These are phyloP conservation scores for Drosophila ficusphila DNA, from an alignment of 1,140 invertebrate genomes.

Conservation along the genomic window DNA sequence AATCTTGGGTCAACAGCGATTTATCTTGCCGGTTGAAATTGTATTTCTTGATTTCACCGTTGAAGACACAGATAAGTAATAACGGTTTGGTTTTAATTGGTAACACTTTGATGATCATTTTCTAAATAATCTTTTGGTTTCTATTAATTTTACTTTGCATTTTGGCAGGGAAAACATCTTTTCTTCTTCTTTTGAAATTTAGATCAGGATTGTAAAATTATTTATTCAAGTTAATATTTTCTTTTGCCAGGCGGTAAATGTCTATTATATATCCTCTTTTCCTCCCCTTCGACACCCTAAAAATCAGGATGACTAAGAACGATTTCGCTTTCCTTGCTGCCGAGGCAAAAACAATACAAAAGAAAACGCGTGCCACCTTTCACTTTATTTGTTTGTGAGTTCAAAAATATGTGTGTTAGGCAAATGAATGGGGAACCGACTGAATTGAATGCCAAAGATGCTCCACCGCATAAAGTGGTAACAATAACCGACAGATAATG, in stretches of 20 bases:
- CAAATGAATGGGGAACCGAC: constrained; percentile 59
- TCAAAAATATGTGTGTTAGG: constrained; percentile 34
- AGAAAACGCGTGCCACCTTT: constrained; percentile 72
- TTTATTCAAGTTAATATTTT: no score
- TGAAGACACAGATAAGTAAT: no score
- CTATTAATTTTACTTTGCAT: no score
- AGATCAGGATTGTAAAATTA: no score
- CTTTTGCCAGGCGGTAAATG: constrained; percentile 24
- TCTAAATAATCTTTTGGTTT: no score
- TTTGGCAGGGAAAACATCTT: no score
- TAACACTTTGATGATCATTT: not conserved
- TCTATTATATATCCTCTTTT: not conserved
- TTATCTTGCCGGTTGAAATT: not conserved
- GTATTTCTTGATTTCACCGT: not conserved
- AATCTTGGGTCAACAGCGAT: not conserved
- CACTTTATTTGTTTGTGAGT: constrained; percentile 61
- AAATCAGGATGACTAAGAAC: constrained; percentile 33
- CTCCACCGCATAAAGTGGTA: constrained; percentile 13
- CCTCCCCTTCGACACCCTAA: not conserved
- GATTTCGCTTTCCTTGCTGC: constrained; percentile 32
- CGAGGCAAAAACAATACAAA: constrained; percentile 20
- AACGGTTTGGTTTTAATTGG: no score
- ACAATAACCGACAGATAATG: constrained; percentile 32
- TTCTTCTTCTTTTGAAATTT: not conserved
- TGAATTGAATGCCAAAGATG: constrained; percentile 50